Base-by-base conservation (phyloP, 2,888 invertebrate genomes). In the Yponomeuta evonymella region DNA sequence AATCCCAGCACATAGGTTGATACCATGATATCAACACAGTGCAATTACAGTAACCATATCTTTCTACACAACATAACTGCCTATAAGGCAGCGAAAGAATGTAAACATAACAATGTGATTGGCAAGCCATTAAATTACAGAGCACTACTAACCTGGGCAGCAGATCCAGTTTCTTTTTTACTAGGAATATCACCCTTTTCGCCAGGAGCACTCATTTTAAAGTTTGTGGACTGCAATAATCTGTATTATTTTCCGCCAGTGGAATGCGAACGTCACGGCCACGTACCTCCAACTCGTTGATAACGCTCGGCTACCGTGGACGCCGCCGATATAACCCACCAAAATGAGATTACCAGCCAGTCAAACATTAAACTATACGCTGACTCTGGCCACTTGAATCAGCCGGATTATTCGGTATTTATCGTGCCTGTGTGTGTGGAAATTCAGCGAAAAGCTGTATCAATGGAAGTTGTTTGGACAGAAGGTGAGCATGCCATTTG, bases 241-340 rank as follows among this genome's bases (percentile, higher is more conserved):
- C 62, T 15, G 15, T 11, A 62, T 58, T 11, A 62, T 30, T 33
- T 29, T 33, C 15, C 66, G 33, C 30, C 33, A 66, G 15, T 15
- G 9, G 15, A 30, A 15, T 66, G 66, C 30, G 73, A 74, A 80
- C 83, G 84, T 86, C 36, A 36, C 79, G 80, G 90, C 91, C 91
- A 90, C 90, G 90, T 90, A 87, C 81, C 77, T 81, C 82, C 81
- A 81, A 84, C 82, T 81, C 75, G 81, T 77, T 85, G 87, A 88
- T 89, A 89, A 87, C 83, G 79, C 78, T 74, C 72, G 33, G 65
- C 29, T 29, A 11, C 29, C 11, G 30, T 2, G 29, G 11, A 15
- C 9, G 30, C 63, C 23, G 36, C 71, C 73, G 73, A 72, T 79
- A 78, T 79, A 79, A 83, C 75, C 74, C 77, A 72, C 81, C 76